Conservation (phyloP, 1,140 invertebrate genomes). For the Orchesella cincta region DNA sequence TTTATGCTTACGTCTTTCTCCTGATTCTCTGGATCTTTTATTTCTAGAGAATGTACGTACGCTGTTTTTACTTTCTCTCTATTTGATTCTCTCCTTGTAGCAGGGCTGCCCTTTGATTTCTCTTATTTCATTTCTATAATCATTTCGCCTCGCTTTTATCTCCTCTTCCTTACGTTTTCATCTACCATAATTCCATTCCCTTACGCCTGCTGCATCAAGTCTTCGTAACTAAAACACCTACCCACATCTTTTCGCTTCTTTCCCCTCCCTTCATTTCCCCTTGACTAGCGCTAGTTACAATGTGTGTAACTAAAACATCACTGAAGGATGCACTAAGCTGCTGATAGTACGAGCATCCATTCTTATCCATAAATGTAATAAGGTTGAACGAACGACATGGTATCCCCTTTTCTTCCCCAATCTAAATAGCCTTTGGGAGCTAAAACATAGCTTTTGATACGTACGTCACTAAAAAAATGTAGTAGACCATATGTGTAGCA, state of each 20-base stretch:
- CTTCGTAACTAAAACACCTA: background rate
- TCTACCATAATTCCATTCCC: background rate
- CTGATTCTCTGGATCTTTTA: background rate
- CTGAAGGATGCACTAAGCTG: no score
- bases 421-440: no score
- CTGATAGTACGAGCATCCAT: background rate
- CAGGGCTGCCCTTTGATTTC: background rate
- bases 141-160: background rate
- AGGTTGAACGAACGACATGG: background rate
- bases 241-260: background rate
- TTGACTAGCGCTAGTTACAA: no score
- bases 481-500: no score
- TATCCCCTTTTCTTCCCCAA: no score
- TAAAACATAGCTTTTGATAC: no score
- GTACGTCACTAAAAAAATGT: no score
- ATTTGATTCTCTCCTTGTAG: background rate
- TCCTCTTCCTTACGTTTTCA: background rate
- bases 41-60: background rate
- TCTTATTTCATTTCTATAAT: background rate
- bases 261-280: background rate
- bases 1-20: background rate
- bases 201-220: background rate
- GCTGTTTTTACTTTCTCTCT: background rate
- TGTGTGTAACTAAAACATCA: background rate
- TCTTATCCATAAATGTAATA: background rate